These are phyloP conservation scores for Cyphomyrmex costatus DNA, from an alignment of 1,140 invertebrate species.

Conservation along the genomic window DNA sequence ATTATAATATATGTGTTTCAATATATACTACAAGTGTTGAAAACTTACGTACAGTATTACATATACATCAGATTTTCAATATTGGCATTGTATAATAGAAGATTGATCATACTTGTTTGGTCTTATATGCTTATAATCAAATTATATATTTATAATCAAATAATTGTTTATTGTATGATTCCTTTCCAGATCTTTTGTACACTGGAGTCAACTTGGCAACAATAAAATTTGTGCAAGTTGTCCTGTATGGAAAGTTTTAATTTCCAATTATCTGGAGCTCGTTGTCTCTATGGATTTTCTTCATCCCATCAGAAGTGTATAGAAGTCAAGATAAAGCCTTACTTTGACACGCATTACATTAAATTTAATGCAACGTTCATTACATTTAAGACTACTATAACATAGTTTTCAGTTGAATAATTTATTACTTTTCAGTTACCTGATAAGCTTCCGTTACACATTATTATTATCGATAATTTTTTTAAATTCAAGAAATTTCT, in stretches of 20 bases:
- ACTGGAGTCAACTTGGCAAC: conserved; percentile 66
- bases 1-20: too few relatives aligned
- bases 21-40: too few relatives aligned
- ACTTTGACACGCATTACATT: conserved; percentile 55
- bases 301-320: conserved; percentile 61
- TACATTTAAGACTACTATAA: too few relatives aligned
- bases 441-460: too few relatives aligned
- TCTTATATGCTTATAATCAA: conserved; percentile 23
- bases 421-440: too few relatives aligned
- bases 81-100: too few relatives aligned
- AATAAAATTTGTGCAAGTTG: conserved; percentile 72
- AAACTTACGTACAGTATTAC: too few relatives aligned
- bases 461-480: too few relatives aligned
- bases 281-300: conserved; percentile 63
- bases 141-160: not conserved
- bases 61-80: too few relatives aligned
- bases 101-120: not conserved
- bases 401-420: too few relatives aligned
- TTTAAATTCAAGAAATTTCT: too few relatives aligned
- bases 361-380: too few relatives aligned
- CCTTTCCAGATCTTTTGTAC: conserved; percentile 70
- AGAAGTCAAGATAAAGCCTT: conserved; percentile 77
- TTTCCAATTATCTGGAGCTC: conserved; percentile 63
- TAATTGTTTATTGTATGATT: conserved; percentile 15
- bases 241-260: conserved; percentile 63